Evolutionary conservation across 1,140 invertebrate genomes (phyloP).

Genomic region (Drosophila littoralis): DNA sequence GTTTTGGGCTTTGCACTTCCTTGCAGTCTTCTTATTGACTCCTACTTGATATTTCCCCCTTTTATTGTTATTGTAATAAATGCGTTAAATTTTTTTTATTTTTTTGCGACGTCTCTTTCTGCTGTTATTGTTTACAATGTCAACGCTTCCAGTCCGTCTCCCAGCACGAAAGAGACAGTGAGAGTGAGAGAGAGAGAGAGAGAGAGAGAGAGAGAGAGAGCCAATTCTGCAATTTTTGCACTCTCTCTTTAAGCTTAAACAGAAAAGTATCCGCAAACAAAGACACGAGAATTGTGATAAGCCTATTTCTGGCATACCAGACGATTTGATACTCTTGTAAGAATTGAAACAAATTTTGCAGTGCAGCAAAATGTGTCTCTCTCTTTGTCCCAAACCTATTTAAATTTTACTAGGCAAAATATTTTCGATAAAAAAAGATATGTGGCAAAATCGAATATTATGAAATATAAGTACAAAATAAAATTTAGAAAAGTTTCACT

Average conservation of each 20-base stretch:
- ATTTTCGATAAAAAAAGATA: too few relatives aligned
- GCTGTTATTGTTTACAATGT: conserved; percentile 14
- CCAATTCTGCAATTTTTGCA: not conserved
- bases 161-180: not conserved
- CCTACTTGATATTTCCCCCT: conserved; percentile 9
- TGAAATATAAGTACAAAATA: too few relatives aligned
- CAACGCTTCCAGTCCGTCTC: not conserved
- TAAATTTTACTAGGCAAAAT: too few relatives aligned
- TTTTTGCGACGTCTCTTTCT: conserved; percentile 8
- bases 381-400: too few relatives aligned
- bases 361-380: too few relatives aligned
- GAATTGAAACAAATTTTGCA: not conserved
- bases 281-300: not conserved
- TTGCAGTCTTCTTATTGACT: conserved; percentile 15
- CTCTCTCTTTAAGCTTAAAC: not conserved
- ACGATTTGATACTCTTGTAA: not conserved
- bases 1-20: conserved; percentile 19
- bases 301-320: not conserved
- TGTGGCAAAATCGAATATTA: too few relatives aligned
- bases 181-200: not conserved
- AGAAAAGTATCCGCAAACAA: conserved; percentile 11
- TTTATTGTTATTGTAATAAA: conserved; percentile 22
- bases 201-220: not conserved
- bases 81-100: conserved; percentile 3
- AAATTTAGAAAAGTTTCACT: too few relatives aligned